Conservation (phyloP, 2,888 invertebrate genomes). For the Hymenopus coronatus region DNA sequence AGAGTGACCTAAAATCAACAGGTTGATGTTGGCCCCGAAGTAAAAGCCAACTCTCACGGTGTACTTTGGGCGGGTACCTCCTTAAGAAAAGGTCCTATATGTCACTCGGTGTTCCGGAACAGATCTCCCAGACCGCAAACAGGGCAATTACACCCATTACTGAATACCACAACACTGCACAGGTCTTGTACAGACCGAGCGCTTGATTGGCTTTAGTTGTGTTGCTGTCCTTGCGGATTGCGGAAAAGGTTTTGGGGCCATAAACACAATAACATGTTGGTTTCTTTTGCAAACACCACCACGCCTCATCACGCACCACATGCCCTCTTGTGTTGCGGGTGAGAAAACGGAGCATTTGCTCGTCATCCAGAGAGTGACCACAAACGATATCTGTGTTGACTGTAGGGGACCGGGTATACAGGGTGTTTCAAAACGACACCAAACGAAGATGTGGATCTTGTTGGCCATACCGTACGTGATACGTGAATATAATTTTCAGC, state of each 20-base stretch:
- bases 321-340: neutral
- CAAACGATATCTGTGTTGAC: too few relatives aligned
- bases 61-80: neutral
- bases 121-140: neutral
- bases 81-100: neutral
- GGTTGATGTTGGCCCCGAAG: neutral
- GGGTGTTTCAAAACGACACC: too few relatives aligned
- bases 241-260: neutral
- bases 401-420: too few relatives aligned
- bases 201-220: neutral
- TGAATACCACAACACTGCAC: neutral
- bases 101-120: neutral
- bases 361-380: too few relatives aligned
- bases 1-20: neutral
- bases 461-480: too few relatives aligned
- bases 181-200: neutral
- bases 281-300: conserved; percentile 3
- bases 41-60: neutral
- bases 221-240: neutral
- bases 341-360: too few relatives aligned
- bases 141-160: neutral
- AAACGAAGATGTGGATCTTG: too few relatives aligned
- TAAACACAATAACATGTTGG: neutral
- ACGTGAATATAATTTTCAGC: too few relatives aligned
- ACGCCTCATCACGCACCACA: neutral